A percentile compares a stretch with the other conserved stretches of the same genome.
Evolutionary conservation across 30 jellyfish, hydroid and myxozoan species (phyloP).

Genomic region (Cassiopea xamachana): DNA sequence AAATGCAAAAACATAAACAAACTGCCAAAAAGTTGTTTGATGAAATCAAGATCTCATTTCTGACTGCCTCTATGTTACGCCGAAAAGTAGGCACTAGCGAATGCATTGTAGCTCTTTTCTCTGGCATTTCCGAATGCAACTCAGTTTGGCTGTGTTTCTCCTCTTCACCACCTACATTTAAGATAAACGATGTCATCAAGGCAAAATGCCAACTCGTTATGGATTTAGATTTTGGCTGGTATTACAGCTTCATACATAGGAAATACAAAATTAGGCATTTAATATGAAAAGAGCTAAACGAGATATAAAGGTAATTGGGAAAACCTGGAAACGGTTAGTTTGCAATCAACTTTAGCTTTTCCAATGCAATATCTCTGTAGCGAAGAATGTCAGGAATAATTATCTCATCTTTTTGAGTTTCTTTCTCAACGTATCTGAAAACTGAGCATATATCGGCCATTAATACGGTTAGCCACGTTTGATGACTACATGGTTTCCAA

Average conservation of each 20-base stretch:
- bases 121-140: too few species aligned
- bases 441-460: conserved; percentile 33
- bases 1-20: neutral
- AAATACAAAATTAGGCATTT: too few species aligned
- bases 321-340: neutral
- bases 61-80: conserved; percentile 42
- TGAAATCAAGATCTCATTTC: conserved; percentile 30
- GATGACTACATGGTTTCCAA: conserved; percentile 35
- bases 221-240: too few species aligned
- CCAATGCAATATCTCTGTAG: conserved; percentile 37
- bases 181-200: neutral
- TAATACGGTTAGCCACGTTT: conserved; percentile 29
- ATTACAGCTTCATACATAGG: too few species aligned
- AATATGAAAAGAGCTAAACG: too few species aligned
- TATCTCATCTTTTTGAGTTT: conserved; percentile 21
- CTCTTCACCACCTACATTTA: neutral
- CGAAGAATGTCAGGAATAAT: conserved; percentile 25
- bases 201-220: too few species aligned
- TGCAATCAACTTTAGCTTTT: conserved; percentile 10
- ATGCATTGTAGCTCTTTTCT: conserved; percentile 33
- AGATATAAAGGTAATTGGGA: too few species aligned
- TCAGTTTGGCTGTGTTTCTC: too few species aligned
- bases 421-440: conserved; percentile 32
- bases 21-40: conserved; percentile 31
- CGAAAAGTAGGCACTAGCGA: conserved; percentile 38